Percentiles rank a stretch among this genome's conserved stretches.
Evolutionary conservation across 2,113 vertebrate genomes (phyloP).

Genomic region (Noturus placidus): DNA sequence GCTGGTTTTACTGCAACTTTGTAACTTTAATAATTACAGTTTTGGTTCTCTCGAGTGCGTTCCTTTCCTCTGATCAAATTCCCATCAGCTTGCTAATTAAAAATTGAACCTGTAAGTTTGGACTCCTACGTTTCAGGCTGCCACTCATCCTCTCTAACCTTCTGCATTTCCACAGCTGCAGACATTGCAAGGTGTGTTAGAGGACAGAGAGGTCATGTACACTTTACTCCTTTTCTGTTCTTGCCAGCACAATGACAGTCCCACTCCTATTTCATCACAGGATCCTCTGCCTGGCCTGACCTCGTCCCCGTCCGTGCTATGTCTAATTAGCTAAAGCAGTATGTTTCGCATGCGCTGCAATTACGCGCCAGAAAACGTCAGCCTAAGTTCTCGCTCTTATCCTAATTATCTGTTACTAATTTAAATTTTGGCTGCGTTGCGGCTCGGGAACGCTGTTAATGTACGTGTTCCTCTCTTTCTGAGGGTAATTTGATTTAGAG

Average conservation of each 20-base stretch:
- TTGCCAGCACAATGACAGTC: background rate
- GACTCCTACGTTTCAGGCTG: background rate
- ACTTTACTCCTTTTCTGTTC: background rate
- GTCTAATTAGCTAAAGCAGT: conserved; percentile 78
- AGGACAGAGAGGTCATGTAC: background rate
- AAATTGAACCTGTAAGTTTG: conserved; percentile 17
- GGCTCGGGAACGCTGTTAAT: conserved; percentile 80
- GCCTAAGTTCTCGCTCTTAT: conserved; percentile 77
- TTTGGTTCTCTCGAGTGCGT: background rate
- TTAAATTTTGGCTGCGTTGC: conserved; percentile 82
- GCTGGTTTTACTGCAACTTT: background rate
- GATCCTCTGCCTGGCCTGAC: conserved; percentile 38
- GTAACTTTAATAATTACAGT: background rate
- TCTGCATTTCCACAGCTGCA: background rate
- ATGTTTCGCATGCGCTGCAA: conserved; percentile 77
- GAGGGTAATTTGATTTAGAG: conserved; percentile 86
- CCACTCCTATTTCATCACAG: conserved; percentile 36
- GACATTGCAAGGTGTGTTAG: background rate
- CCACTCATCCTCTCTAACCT: background rate
- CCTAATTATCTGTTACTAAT: conserved; percentile 87
- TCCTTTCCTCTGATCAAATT: conserved; percentile 3
- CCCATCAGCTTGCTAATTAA: conserved; percentile 28
- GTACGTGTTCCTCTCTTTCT: conserved; percentile 84
- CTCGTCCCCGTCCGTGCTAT: conserved; percentile 68
- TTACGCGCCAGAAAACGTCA: conserved; percentile 74